Percentiles rank a stretch among this genome's conserved stretches.
These are phyloP conservation scores for Spodoptera picta DNA, from an alignment of 2,888 invertebrate genomes.

Conservation along the genomic window DNA sequence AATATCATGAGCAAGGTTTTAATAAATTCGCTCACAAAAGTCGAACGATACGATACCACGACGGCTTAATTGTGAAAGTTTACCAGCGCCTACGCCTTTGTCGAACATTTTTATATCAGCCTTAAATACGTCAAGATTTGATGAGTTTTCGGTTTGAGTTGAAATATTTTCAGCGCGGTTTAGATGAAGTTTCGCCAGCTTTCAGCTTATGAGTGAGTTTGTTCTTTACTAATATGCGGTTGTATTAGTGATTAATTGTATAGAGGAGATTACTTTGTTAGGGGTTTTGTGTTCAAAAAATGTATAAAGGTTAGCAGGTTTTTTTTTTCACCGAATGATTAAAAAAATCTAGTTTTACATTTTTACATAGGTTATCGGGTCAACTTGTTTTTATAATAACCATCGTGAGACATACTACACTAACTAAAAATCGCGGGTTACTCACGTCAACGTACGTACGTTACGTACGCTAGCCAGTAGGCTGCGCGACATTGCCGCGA, in stretches of 20 bases:
- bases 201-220: constrained; percentile 30
- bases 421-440: too few species aligned
- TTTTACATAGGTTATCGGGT: too few species aligned
- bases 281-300: not conserved
- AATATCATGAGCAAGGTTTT: constrained; percentile 63
- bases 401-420: too few species aligned
- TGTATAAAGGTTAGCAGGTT: not conserved
- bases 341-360: too few species aligned
- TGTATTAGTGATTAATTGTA: constrained; percentile 33
- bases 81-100: constrained; percentile 60
- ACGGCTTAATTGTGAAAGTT: constrained; percentile 73
- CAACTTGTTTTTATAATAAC: too few species aligned
- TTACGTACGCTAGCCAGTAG: too few species aligned
- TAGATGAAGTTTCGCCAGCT: constrained; percentile 29
- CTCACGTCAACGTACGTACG: too few species aligned
- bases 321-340: too few species aligned
- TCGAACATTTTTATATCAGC: constrained; percentile 61
- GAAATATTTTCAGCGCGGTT: constrained; percentile 41
- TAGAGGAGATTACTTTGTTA: constrained; percentile 21
- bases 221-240: constrained; percentile 39
- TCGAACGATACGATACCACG: constrained; percentile 52
- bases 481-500: too few species aligned
- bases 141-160: constrained; percentile 57
- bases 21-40: constrained; percentile 66
- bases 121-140: constrained; percentile 61